Evolutionary conservation across 2,797 vertebrate species (phyloP).

Genomic region (Anableps anableps): DNA sequence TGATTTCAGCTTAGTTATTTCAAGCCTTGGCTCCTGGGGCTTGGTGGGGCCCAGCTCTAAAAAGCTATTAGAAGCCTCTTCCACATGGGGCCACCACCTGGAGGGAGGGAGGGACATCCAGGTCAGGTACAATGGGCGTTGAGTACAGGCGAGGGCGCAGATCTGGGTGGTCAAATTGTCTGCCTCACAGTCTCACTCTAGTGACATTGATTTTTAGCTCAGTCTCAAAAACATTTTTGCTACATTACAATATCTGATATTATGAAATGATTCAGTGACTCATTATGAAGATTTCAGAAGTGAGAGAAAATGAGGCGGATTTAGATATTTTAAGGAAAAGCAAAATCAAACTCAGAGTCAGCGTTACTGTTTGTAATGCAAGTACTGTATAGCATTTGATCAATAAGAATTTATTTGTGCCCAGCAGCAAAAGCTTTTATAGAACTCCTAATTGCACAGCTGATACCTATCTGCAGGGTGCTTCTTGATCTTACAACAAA

Average conservation of each 20-base stretch:
- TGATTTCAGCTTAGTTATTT: neutral
- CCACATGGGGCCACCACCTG: neutral
- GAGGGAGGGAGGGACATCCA: neutral
- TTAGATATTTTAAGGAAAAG: neutral
- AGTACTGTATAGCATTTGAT: neutral
- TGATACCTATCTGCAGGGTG: conserved; percentile 23
- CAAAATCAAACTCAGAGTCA: neutral
- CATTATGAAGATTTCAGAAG: conserved; percentile 2
- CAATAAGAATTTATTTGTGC: neutral
- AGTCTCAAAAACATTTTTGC: neutral
- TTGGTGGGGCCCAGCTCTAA: neutral
- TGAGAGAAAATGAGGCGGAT: neutral
- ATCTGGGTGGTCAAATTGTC: neutral
- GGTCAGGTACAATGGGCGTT: neutral
- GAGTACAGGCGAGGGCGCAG: neutral
- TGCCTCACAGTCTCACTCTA: neutral
- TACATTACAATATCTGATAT: conserved; percentile 2
- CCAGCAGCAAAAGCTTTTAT: neutral
- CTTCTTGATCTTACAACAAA: conserved; percentile 28
- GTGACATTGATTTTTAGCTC: neutral
- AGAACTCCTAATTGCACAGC: conserved; percentile 18
- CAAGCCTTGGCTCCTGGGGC: neutral
- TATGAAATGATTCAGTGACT: conserved; percentile 6
- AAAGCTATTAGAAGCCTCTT: neutral
- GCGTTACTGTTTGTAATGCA: conserved; percentile 1